Base-by-base conservation (phyloP, 2,113 vertebrate genomes). In the Delphinapterus leucas region DNA sequence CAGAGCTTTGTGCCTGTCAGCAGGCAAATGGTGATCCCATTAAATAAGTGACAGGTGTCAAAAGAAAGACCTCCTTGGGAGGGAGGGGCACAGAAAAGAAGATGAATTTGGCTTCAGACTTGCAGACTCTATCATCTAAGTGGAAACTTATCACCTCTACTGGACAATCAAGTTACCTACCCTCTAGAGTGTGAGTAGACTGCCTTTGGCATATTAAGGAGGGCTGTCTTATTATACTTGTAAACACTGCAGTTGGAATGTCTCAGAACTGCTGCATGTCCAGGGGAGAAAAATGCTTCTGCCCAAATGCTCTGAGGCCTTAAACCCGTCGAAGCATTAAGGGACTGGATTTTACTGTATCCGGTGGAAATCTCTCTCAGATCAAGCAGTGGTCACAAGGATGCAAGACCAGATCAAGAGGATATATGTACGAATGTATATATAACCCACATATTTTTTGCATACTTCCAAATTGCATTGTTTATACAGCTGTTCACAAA, bases 401-500 rank as follows among this genome's bases (percentile, higher is more conserved):
- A 96, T 18, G 36, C 92, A 95, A 49, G 93, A 80, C 21, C 0
- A 4, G 77, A 83, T 87, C 79, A 87, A 95, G 98, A 93, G 55
- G 70, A 47, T 95, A 38, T 49, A 60, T 4, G 61, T 8, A 58
- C n/a, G 92, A 94, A 96, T 82, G 94, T 96, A 92, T 95, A 97
- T 85, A 96, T 95, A 92, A 96, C 96, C 90, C 92, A 82, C 81
- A 88, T 95, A 93, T 95, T 98, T 77, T 92, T 86, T 88, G 93
- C 97, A 90, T 98, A 77, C 96, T 96, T 98, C 94, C 92, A 94
- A 97, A 95, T 93, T 97, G 95, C 94, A 88, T 95, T 98, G 97
- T 98, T 98, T 98, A 97, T 93, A 96, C 98, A 98, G 98, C 98
- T 98, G 98, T 92, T 96, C 95, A 18, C 96, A 96, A 97, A 97